Evolutionary conservation across 2,113 vertebrate species (phyloP).

Genomic region (Channa maculata): DNA sequence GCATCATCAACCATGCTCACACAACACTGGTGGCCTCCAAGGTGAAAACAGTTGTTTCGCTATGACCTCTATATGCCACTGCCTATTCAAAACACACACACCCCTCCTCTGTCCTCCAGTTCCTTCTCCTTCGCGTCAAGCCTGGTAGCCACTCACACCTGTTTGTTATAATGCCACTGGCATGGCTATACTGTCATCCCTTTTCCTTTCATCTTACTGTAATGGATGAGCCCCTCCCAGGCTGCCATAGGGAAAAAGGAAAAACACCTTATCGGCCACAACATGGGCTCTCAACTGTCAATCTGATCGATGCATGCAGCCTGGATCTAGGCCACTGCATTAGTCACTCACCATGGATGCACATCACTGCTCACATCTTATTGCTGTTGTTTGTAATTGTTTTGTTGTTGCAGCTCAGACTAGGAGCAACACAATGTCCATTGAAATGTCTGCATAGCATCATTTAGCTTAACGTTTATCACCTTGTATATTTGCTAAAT

Average conservation of each 20-base stretch:
- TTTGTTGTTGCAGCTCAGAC: constrained; percentile 56
- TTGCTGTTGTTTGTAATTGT: constrained; percentile 57
- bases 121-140: neutral
- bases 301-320: constrained; percentile 70
- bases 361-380: constrained; percentile 63
- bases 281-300: constrained; percentile 66
- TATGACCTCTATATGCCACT: constrained; percentile 48
- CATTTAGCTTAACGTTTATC: constrained; percentile 14
- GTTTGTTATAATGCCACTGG: constrained; percentile 11
- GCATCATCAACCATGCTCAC: constrained; percentile 10
- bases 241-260: constrained; percentile 15
- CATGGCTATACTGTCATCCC: constrained; percentile 9
- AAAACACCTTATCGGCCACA: constrained; percentile 40
- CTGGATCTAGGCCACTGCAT: constrained; percentile 69
- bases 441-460: constrained; percentile 45
- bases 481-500: constrained; percentile 20
- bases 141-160: constrained; percentile 7
- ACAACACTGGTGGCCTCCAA: constrained; percentile 30
- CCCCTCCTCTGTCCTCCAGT: constrained; percentile 8
- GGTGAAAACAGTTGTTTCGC: constrained; percentile 49
- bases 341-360: constrained; percentile 56
- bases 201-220: constrained; percentile 42
- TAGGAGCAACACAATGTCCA: constrained; percentile 34
- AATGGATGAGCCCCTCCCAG: constrained; percentile 42
- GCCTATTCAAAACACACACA: constrained; percentile 42